These are phyloP conservation scores for Ageneiosus marmoratus DNA, from an alignment of 2,113 vertebrate genomes.

Conservation along the genomic window DNA sequence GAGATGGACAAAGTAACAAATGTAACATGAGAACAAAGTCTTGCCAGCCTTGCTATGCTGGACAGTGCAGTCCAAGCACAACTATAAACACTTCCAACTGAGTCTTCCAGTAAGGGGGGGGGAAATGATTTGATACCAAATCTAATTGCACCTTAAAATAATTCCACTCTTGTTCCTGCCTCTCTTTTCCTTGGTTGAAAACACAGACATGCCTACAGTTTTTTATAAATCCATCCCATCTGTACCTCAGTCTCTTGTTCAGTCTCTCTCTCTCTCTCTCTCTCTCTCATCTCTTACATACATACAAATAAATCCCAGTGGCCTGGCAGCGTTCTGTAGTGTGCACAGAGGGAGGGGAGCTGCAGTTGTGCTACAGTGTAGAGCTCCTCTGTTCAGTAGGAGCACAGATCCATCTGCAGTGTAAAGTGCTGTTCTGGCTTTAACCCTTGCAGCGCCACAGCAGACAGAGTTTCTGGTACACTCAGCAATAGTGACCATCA, in stretches of 20 bases:
- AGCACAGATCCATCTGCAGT: conserved; percentile 76
- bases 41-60: neutral
- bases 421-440: conserved; percentile 77
- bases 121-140: neutral
- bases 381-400: conserved; percentile 70
- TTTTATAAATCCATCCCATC: conserved; percentile 10
- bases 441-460: conserved; percentile 66
- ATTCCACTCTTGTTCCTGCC: neutral
- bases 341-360: conserved; percentile 58
- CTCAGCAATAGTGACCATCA: neutral
- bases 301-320: neutral
- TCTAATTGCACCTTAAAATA: neutral
- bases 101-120: no score
- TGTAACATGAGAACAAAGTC: neutral
- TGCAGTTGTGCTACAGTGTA: conserved; percentile 72
- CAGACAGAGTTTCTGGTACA: conserved; percentile 41
- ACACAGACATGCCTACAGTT: neutral
- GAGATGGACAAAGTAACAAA: neutral
- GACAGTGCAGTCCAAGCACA: neutral
- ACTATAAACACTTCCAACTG: conserved; percentile 11
- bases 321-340: conserved; percentile 54
- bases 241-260: neutral
- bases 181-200: neutral
- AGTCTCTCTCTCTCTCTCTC: neutral
- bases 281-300: neutral